Percentiles rank a stretch among this genome's conserved stretches.
Evolutionary conservation across 2,797 vertebrate genomes (phyloP).

Genomic region (Paratrypauchen microcephalus): DNA sequence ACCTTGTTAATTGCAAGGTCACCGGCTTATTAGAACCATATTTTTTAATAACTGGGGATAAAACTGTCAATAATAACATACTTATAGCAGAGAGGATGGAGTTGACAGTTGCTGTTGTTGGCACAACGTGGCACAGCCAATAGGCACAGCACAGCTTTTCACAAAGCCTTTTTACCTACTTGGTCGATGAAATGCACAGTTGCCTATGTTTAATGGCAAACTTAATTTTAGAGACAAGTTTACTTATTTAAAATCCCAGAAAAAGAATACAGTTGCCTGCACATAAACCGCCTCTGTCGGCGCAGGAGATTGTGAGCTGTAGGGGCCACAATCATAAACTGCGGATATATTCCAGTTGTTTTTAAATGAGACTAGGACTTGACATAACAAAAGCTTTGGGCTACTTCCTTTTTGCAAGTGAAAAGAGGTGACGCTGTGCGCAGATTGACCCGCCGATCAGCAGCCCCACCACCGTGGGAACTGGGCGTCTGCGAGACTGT

Average conservation of each 20-base stretch:
- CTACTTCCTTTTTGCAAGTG: slow-evolving; percentile 78
- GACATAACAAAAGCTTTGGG: slow-evolving; percentile 73
- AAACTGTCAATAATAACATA: slow-evolving; percentile 24
- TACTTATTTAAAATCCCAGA: too few relatives aligned
- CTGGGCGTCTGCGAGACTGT: slow-evolving; percentile 58
- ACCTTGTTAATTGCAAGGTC: neutral
- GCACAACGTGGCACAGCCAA: slow-evolving; percentile 1
- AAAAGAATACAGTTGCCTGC: too few relatives aligned
- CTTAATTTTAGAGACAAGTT: too few relatives aligned
- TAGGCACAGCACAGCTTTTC: slow-evolving; percentile 16
- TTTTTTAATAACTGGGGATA: neutral
- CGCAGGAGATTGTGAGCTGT: slow-evolving; percentile 36
- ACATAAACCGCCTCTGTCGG: slow-evolving; percentile 28
- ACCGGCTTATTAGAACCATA: slow-evolving; percentile 12
- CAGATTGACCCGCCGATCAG: slow-evolving; percentile 70
- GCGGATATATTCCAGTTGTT: slow-evolving; percentile 76
- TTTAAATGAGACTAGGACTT: slow-evolving; percentile 68
- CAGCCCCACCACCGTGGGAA: slow-evolving; percentile 78
- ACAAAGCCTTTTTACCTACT: neutral
- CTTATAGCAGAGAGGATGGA: slow-evolving; percentile 22
- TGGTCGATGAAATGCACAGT: too few relatives aligned
- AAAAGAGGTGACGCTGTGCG: slow-evolving; percentile 75
- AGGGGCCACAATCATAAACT: slow-evolving; percentile 65
- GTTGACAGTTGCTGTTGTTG: slow-evolving; percentile 16
- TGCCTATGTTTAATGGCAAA: neutral